These are phyloP conservation scores for Cataglyphis cursor DNA, from an alignment of 2,888 invertebrate genomes.

Conservation along the genomic window DNA sequence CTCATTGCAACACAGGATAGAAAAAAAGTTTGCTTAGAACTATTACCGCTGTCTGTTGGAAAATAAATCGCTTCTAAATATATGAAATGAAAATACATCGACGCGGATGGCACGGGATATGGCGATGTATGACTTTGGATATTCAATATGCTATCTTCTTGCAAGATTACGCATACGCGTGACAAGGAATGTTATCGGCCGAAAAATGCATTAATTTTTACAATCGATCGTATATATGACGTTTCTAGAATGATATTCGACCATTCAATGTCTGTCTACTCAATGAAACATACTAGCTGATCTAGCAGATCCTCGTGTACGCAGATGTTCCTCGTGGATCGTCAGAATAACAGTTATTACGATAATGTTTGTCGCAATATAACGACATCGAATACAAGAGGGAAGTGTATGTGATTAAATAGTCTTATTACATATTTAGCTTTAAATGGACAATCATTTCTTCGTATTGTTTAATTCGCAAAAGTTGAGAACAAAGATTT, in stretches of 20 bases:
- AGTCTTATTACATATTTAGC: slow-evolving; percentile 14
- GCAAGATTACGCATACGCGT: slow-evolving; percentile 21
- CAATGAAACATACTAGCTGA: slow-evolving; percentile 36
- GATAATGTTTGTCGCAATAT: slow-evolving; percentile 2
- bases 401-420: slow-evolving; percentile 15
- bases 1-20: too few species aligned
- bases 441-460: not conserved
- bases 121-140: not conserved
- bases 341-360: slow-evolving; percentile 22
- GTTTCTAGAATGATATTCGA: not conserved
- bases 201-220: slow-evolving; percentile 36
- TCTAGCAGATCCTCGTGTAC: slow-evolving; percentile 11
- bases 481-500: not conserved
- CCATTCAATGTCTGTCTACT: slow-evolving; percentile 44
- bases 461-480: not conserved
- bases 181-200: slow-evolving; percentile 28
- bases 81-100: not conserved
- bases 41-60: not conserved
- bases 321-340: slow-evolving; percentile 32
- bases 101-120: not conserved
- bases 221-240: not conserved
- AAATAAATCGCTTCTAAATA: slow-evolving; percentile 13
- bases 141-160: slow-evolving; percentile 7
- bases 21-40: not conserved
- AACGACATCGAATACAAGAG: slow-evolving; percentile 18